Evolutionary conservation across 2,797 vertebrate species (phyloP), one percentile per base, ranked within the genome.

Genomic region (Girardinus metallicus): DNA sequence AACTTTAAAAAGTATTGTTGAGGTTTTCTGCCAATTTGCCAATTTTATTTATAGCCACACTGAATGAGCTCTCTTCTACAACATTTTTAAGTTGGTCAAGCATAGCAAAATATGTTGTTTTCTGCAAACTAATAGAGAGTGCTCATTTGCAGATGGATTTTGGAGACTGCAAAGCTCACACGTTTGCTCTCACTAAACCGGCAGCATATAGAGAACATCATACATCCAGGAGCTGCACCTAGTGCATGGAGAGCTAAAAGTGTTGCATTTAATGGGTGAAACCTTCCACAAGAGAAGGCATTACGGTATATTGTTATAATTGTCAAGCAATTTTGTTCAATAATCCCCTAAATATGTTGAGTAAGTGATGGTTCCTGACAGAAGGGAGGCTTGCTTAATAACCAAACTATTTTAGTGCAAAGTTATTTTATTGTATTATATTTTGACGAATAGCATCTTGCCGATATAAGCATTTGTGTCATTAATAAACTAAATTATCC

Each of bases 271-370:
- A 70, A 41, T 6, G 39, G 36, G 23, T 43, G 10, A 70, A 70
- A 70, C 1, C 23, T 70, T 43, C 66, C 66, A 15, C 10, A 43
- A 23, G 66, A 43, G 39, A 70, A 41, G 39, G 23, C 6, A 5
- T 41, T 70, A 36, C 43, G 41, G 39, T 26, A 6, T 70, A 43
- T 70, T 26, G 66, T 43, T 70, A 70, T 6, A 70, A 43, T n/a
- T 26, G 66, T 70, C 23, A 6, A 21, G 39, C 39, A 26, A 70
- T 70, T 70, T 41, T 43, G 39, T n/a, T 43, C 39, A 43, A 43
- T 70, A 70, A 70, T 70, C 39, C 66, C 43, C 8, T 70, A n/a
- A 70, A 70, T 70, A 16, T n/a, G 39, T 70, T 70, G 9, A 43
- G 23, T n/a, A n/a, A 26, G 39, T 70, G 36, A 70, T n/a, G 39